phyloP scores from a whole-genome alignment of 2,797 vertebrate genomes.

The Acipenser ruthenus region DNA sequence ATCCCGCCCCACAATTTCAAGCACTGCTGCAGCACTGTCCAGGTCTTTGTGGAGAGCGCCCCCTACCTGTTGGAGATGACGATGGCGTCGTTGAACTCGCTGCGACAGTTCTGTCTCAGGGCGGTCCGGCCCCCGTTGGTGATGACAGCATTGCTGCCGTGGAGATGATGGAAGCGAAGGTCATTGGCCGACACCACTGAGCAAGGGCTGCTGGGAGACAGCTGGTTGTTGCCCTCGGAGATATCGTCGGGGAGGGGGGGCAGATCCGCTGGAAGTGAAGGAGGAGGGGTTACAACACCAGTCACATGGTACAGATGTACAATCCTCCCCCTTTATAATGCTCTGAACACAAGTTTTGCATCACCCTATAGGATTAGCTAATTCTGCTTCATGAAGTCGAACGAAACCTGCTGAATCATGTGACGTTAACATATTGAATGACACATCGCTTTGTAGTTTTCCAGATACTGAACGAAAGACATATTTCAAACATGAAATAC shows the following conservation, averaged over 20 bases:
- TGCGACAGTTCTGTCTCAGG: constrained; percentile 85
- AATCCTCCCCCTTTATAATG: too few relatives aligned
- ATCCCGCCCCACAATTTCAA: neutral
- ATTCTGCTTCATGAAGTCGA: too few relatives aligned
- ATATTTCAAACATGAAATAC: too few relatives aligned
- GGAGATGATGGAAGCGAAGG: constrained; percentile 83
- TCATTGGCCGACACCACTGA: constrained; percentile 63
- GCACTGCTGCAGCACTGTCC: too few relatives aligned
- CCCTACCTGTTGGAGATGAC: constrained; percentile 83
- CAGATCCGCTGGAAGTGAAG: constrained; percentile 57
- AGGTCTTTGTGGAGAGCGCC: too few relatives aligned
- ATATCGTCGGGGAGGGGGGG: constrained; percentile 70
- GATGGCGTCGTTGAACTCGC: constrained; percentile 90
- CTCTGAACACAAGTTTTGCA: too few relatives aligned
- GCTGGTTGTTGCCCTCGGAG: constrained; percentile 66
- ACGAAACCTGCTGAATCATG: too few relatives aligned
- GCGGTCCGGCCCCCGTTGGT: constrained; percentile 84
- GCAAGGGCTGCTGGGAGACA: constrained; percentile 75
- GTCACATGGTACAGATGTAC: too few relatives aligned
- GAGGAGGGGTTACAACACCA: neutral
- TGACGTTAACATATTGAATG: too few relatives aligned
- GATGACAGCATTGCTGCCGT: constrained; percentile 82
- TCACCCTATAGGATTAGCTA: too few relatives aligned
- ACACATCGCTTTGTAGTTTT: too few relatives aligned
- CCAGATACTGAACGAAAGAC: too few relatives aligned